phyloP scores from a whole-genome alignment of 2,113 vertebrate species.

The Myiopsitta monachus region DNA sequence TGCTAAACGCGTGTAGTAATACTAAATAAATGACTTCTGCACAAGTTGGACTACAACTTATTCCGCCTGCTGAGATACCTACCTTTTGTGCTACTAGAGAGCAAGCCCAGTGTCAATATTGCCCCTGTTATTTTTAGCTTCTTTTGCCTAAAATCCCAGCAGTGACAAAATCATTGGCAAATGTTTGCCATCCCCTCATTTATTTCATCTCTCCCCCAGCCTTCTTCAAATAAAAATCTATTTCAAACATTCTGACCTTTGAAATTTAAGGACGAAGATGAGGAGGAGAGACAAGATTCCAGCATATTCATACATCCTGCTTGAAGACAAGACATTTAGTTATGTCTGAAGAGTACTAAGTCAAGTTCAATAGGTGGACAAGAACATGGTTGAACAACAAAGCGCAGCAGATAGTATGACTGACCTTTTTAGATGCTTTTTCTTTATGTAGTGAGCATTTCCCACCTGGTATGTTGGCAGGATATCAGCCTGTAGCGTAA shows the following conservation, averaged over 20 bases:
- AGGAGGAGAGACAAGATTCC: not conserved
- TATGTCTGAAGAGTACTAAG: not conserved
- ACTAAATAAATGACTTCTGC: not conserved
- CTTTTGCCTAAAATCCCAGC: not conserved
- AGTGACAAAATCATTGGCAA: not conserved
- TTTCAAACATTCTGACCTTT: not conserved
- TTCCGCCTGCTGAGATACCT: not conserved
- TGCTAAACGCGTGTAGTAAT: not conserved
- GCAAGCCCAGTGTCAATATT: not conserved
- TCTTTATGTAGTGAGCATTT: not conserved
- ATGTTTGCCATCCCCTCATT: not conserved
- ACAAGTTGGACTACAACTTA: not conserved
- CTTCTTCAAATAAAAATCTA: not conserved
- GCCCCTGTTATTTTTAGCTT: not conserved
- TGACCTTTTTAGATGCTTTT: not conserved
- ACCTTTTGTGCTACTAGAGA: not conserved
- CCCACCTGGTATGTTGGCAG: not conserved
- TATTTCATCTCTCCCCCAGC: not conserved
- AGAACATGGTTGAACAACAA: not conserved
- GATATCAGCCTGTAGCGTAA: not conserved
- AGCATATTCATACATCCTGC: not conserved
- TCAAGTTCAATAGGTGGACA: not conserved
- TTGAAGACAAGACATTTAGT: not conserved
- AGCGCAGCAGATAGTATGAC: not conserved
- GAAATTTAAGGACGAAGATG: not conserved